Evolutionary conservation across 2,113 vertebrate species (phyloP).

Genomic region (Thomomys bottae): DNA sequence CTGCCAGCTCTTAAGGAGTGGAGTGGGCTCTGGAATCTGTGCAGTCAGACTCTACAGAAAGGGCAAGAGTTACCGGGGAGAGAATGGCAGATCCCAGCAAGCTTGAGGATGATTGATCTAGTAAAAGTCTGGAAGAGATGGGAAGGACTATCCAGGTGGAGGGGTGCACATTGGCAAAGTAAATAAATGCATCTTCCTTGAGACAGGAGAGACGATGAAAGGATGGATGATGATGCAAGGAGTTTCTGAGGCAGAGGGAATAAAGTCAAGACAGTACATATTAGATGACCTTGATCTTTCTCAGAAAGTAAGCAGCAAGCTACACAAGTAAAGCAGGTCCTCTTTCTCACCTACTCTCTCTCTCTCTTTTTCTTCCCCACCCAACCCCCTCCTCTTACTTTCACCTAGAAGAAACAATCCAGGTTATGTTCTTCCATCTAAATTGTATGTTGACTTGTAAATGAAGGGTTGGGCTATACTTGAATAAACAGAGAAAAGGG

Average conservation of each 20-base stretch:
- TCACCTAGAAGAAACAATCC: not conserved
- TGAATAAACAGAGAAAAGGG: not conserved
- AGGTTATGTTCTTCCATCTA: not conserved
- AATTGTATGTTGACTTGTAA: not conserved
- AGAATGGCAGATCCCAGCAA: not conserved
- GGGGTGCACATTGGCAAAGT: slow-evolving; percentile 61
- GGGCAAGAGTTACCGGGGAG: not conserved
- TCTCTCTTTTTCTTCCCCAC: not conserved
- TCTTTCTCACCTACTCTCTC: not conserved
- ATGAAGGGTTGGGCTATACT: not conserved
- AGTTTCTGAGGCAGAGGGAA: slow-evolving; percentile 35
- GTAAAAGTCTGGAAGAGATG: slow-evolving; percentile 54
- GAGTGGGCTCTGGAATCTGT: not conserved
- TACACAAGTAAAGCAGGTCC: not conserved
- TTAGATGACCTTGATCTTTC: slow-evolving; percentile 68
- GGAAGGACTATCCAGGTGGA: slow-evolving; percentile 66
- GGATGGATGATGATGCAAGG: slow-evolving; percentile 51
- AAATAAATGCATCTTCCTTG: slow-evolving; percentile 49
- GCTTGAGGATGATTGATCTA: slow-evolving; percentile 63
- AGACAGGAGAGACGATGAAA: slow-evolving; percentile 40
- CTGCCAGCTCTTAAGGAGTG: no score
- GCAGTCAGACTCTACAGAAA: not conserved
- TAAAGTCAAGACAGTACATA: slow-evolving; percentile 48
- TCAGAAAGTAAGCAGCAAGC: not conserved
- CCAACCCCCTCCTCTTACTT: slow-evolving; percentile 21